These are phyloP conservation scores for Phytoseiulus persimilis DNA, from an alignment of 2,888 invertebrate species.

Conservation along the genomic window DNA sequence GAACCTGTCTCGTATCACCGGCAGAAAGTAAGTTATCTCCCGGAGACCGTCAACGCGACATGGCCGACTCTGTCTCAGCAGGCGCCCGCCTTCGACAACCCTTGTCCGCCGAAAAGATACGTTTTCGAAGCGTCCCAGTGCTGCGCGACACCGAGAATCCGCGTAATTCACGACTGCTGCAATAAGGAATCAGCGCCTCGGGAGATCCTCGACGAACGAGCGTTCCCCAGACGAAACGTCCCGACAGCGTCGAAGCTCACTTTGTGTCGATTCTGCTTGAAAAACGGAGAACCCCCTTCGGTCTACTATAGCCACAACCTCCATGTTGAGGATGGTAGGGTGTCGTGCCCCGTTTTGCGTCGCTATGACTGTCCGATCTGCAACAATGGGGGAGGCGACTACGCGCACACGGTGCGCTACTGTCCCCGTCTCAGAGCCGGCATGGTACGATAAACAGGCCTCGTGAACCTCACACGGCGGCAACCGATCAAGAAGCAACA, in stretches of 20 bases:
- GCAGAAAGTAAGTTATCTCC: background rate
- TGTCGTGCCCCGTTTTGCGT: conserved; percentile 20
- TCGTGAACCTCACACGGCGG: background rate
- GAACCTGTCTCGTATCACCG: background rate
- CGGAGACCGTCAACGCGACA: background rate
- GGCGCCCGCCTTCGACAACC: background rate
- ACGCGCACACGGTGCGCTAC: conserved; percentile 21
- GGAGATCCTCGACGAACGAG: background rate
- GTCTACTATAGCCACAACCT: conserved; percentile 29
- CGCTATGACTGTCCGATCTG: conserved; percentile 28
- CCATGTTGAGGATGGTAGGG: background rate
- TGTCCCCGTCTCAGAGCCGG: background rate
- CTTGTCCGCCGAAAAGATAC: background rate
- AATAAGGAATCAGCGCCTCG: background rate
- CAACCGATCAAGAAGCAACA: background rate
- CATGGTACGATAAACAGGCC: background rate
- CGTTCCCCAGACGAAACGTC: background rate
- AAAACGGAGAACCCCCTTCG: conserved; percentile 17
- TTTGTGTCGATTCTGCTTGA: conserved; percentile 17
- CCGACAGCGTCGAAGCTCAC: background rate
- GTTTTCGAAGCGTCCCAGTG: background rate
- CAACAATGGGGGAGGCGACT: conserved; percentile 31
- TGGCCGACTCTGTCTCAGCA: background rate
- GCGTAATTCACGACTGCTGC: background rate
- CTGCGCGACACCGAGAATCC: background rate